Base-by-base conservation (phyloP, 92 coral and sea anemone genomes). In the Siderastrea siderea region DNA sequence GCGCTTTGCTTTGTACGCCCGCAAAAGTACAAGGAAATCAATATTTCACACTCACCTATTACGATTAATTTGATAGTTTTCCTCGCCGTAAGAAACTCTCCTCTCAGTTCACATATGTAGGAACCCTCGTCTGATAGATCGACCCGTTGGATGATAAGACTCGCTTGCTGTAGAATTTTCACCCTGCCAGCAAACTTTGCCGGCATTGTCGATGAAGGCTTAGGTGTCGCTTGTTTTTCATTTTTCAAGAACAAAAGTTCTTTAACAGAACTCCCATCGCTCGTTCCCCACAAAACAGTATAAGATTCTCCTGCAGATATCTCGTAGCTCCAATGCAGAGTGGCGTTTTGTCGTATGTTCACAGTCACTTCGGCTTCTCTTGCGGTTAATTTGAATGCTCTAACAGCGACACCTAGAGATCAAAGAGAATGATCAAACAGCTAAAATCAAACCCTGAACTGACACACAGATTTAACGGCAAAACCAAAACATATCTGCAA, bases 41-140 rank as follows among this genome's bases (percentile, higher is more conserved):
- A 65, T 75, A 74, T 11, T 53, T 66, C 12, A 10, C 68, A 93
- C 99, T 79, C 80, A 97, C 99, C 96, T 61, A 88, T 86, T 53
- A 97, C 98, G 47, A 68, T 65, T 16, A 97, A 93, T 26, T 61
- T 59, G 70, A 93, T 94, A 59, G 83, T 53, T 47, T 81, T 89
- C 77, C 87, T 93, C 78, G 74, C 85, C 0, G 87, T 90, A 3
- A 78, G 74, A 70, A 97, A 88, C 7, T 57, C 44, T 10, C 84
- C 82, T 48, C 89, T 77, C 43, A 95, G 64, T 68, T 90, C 93
- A 63, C 99, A 97, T 43, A 91, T 76, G 84, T 97, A 97, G 71
- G 44, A 83, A 13, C 99, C 97, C 59, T 83, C 94, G 72, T 97
- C 98, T 58, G 95, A 74, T 7, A 89, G 88, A 74, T 82, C 88